Evolutionary conservation across 1,140 invertebrate genomes (phyloP).

Genomic region (Camponotus floridanus): DNA sequence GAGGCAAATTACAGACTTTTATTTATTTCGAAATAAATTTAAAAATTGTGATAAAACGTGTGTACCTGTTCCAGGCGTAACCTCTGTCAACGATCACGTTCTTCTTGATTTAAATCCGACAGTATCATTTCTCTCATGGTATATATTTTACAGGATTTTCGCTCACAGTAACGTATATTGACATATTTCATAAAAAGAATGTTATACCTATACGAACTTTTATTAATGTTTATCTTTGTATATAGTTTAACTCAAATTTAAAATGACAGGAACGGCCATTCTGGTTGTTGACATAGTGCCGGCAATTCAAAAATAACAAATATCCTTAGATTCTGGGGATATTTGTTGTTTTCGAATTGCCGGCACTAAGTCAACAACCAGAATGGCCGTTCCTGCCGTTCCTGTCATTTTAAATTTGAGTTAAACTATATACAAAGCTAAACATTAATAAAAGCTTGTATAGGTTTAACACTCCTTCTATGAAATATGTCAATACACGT

Average conservation of each 20-base stretch:
- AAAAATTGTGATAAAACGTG: background rate
- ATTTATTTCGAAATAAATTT: background rate
- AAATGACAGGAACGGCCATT: constrained; percentile 66
- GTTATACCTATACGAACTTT: background rate
- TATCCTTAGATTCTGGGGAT: background rate
- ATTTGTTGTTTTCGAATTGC: background rate
- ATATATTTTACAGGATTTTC: constrained; percentile 85
- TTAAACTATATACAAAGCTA: constrained; percentile 28
- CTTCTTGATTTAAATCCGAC: constrained; percentile 85
- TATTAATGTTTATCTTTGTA: constrained; percentile 8
- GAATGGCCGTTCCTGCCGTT: constrained; percentile 65
- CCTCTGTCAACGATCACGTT: constrained; percentile 85
- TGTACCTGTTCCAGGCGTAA: constrained; percentile 86
- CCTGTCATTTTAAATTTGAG: constrained; percentile 70
- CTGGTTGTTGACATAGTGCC: constrained; percentile 14
- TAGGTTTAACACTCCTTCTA: constrained; percentile 23
- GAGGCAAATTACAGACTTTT: background rate
- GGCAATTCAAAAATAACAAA: background rate
- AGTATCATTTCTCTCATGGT: constrained; percentile 83
- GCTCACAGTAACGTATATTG: constrained; percentile 86
- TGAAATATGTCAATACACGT: constrained; percentile 87
- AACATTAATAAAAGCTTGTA: background rate
- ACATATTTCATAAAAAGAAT: constrained; percentile 81
- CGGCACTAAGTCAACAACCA: constrained; percentile 12
- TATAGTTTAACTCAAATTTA: constrained; percentile 68